Conservation (phyloP, 2,797 vertebrate species). For the Decapterus maruadsi region DNA sequence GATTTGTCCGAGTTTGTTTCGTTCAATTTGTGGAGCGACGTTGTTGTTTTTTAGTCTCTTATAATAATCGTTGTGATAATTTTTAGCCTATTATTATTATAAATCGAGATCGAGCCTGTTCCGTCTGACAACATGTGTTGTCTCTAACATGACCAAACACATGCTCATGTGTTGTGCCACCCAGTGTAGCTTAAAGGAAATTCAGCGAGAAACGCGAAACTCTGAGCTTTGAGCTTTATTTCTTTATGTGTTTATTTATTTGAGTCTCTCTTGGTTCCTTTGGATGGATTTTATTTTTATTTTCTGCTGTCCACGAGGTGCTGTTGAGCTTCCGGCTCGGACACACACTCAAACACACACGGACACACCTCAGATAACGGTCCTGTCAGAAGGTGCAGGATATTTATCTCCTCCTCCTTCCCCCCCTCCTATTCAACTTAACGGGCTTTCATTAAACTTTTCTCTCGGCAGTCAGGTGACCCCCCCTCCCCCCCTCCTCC, state of each 20-base stretch:
- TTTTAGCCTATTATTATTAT: no score
- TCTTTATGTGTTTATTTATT: no score
- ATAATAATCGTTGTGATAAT: no score
- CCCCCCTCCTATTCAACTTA: not conserved
- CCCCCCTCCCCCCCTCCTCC: not conserved
- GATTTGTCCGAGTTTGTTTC: conserved; percentile 1
- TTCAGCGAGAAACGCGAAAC: conserved; percentile 69
- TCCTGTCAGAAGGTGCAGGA: conserved; percentile 37
- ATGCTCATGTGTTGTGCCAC: conserved; percentile 36
- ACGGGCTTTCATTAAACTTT: conserved; percentile 1
- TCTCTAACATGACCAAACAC: not conserved
- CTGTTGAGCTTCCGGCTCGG: conserved; percentile 5
- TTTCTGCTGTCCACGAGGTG: no score
- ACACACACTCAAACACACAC: conserved; percentile 14
- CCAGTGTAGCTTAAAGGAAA: conserved; percentile 77
- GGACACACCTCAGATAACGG: conserved; percentile 64
- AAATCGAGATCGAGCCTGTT: no score
- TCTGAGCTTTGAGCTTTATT: no score
- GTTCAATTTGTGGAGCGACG: no score
- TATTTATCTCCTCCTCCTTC: not conserved
- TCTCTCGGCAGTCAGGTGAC: not conserved
- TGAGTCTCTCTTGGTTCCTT: no score
- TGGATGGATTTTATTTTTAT: no score
- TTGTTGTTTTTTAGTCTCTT: no score
- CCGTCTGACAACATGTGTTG: not conserved